Conservation (phyloP, 37 sponge, comb jelly and placozoan genomes). For the Lycopodina hypogea region DNA sequence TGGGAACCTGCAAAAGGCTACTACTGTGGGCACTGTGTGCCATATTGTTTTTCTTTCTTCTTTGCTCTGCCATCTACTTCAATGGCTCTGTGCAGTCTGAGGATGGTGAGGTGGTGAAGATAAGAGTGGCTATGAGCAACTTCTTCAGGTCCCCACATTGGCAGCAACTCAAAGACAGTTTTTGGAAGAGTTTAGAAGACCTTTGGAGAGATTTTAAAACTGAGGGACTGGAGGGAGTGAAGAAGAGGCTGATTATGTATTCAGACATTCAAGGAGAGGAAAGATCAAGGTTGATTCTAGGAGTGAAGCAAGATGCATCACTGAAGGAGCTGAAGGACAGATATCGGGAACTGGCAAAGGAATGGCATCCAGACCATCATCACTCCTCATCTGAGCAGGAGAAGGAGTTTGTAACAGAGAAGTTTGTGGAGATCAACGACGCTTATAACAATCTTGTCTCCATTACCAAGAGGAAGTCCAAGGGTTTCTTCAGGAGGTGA, state of each 20-base stretch:
- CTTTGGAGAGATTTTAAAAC: constrained; percentile 14
- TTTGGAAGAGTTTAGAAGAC: constrained; percentile 37
- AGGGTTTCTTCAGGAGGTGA: neutral
- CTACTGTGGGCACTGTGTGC: neutral
- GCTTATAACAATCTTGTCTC: constrained; percentile 72
- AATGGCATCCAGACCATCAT: constrained; percentile 85
- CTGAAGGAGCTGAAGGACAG: constrained; percentile 46
- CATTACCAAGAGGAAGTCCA: constrained; percentile 32
- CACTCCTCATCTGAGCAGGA: constrained; percentile 12
- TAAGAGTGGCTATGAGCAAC: constrained; percentile 72
- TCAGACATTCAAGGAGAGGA: constrained; percentile 71
- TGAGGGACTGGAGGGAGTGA: constrained; percentile 60
- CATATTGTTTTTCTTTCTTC: constrained; percentile 23
- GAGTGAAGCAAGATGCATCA: constrained; percentile 40
- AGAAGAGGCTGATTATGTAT: constrained; percentile 15
- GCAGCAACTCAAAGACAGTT: constrained; percentile 56
- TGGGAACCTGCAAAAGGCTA: constrained; percentile 28
- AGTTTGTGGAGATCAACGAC: constrained; percentile 72
- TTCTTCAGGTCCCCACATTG: constrained; percentile 76
- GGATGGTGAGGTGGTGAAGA: constrained; percentile 75
- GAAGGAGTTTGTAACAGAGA: constrained; percentile 51
- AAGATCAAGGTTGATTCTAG: constrained; percentile 44
- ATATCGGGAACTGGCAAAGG: constrained; percentile 50
- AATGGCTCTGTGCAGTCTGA: constrained; percentile 62
- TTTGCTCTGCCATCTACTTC: constrained; percentile 50